Evolutionary conservation across 2,888 invertebrate genomes (phyloP), one percentile per base, ranked within the genome.

Genomic region (Crematogaster levior): DNA sequence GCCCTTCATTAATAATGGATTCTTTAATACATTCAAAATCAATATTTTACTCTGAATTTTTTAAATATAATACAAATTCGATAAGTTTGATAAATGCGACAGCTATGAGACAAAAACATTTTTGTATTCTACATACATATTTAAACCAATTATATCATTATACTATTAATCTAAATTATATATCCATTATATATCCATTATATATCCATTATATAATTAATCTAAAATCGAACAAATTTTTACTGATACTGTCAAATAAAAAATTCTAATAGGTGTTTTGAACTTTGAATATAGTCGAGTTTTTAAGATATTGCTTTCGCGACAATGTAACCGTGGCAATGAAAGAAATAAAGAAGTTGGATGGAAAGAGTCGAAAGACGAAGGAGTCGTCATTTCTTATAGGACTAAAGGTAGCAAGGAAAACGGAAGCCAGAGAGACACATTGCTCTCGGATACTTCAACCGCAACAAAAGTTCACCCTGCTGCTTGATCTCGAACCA

Each of bases 241-340:
- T 51, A 18, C 6, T 15, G 7, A 27, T 24, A 15, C n/a, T 40
- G 27, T 27, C 15, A 6, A 30, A n/a, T 15, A 9, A 15, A 53
- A 30, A 66, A 40, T 66, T 66, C 27, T 53, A 66, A 53, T 40
- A 40, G 18, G 68, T 85, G 85, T 84, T 87, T 84, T 80, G 81
- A 88, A 90, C 89, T 87, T 92, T 92, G 92, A 93, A 92, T 88
- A 84, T 88, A 87, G 90, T 92, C 92, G 93, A 93, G 93, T 92
- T 93, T 89, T 93, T 91, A 93, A 93, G 92, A 93, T 93, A 93
- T 93, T 93, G 92, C 93, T 91, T 90, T 90, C 89, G 75, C 43
- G 88, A 87, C 66, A 40, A 53, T 34, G 9, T 53, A 40, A 51
- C 37, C n/a, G 40, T 15, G 56, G 27, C 37, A 61, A 40, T 61